Evolutionary conservation across 2,888 invertebrate species (phyloP), one percentile per base, ranked within the genome.

Genomic region (Rhopalosiphum nymphaeae): DNA sequence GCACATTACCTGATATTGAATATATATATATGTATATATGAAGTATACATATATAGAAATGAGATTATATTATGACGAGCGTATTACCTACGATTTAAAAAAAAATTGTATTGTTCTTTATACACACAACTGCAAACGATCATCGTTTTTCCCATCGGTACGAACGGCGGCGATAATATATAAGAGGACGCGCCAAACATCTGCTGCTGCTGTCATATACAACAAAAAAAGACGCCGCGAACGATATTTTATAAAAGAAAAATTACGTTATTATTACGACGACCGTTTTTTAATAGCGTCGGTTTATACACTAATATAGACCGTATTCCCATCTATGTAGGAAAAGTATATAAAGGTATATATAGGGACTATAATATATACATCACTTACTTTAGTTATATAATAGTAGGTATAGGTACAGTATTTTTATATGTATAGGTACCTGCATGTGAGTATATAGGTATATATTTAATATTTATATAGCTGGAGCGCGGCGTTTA

Each of bases 211-310:
- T 36, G 61, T 26, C 36, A 36, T 49, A 78, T 42, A 93, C 21
- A 49, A 92, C 86, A 21, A 92, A 92, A 92, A 88, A 88, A 88
- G 36, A 92, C 78, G 92, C 92, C 67, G 92, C 88, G 56, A 78
- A 89, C 92, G 92, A 93, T 93, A 93, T 89, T 93, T 93, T 56
- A 93, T 93, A 93, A 93, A 93, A 93, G 92, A 93, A 93, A 93
- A 93, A 93, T 93, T 56, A 93, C 92, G 88, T 89, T 88, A 88
- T 89, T 88, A 88, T 87, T 88, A 92, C 42, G 61, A 46, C 61
- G 61, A 25, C 49, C 36, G 49, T 92, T 92, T 89, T 92, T 78
- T 44, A 53, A 92, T 92, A 42, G 53, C 88, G 53, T 88, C 88
- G 88, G 29, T 53, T 49, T 85, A 56, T n/a, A 92, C 46, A 36